Base-by-base conservation (phyloP, 2,113 vertebrate genomes). In the Xenopus borealis region DNA sequence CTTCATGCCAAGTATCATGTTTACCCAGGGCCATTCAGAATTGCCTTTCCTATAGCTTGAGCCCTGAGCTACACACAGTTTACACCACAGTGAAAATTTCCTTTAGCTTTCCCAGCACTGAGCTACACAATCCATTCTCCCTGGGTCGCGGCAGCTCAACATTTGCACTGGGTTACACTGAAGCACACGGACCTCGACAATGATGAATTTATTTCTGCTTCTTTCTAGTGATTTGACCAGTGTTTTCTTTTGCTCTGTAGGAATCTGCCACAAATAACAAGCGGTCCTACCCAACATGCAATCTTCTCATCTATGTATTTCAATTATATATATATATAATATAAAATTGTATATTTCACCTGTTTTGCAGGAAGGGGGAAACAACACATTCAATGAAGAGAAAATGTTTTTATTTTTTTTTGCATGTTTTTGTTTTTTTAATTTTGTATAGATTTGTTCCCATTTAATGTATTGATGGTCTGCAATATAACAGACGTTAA, bases 201-300 rank as follows among this genome's bases (percentile, higher is more conserved):
- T n/a, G 18, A 55, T 55, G 53, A 55, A 55, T n/a, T 55, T 12
- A 13, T 13, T 50, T 11, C 47, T 50, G 47, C 47, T 50, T 50
- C 11, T 50, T 50, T 10, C 14, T 10, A 23, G 9, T 17, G 50
- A 65, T 73, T 45, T 20, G 62, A 20, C 62, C 50, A 45, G 40
- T 6, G 57, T 16, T 46, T 27, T 11, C 63, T 63, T 72, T 20
- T 73, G 72, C 33, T 40, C 33, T 40, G 8, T 67, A 59, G 67
- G 64, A 50, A 74, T 59, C 64, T 74, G 53, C 72, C 23, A 27
- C 23, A 67, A 47, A 19, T 47, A 61, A 40, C 33, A 50, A 66
- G 61, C 61, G 12, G 20, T 58, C 47, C 66, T 72, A 52, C 12
- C 52, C 27, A 53, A 64, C 27, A 33, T 72, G 30, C 10, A 23